Evolutionary conservation across 2,888 invertebrate species (phyloP).

Genomic region (Philhelius pedissequus): DNA sequence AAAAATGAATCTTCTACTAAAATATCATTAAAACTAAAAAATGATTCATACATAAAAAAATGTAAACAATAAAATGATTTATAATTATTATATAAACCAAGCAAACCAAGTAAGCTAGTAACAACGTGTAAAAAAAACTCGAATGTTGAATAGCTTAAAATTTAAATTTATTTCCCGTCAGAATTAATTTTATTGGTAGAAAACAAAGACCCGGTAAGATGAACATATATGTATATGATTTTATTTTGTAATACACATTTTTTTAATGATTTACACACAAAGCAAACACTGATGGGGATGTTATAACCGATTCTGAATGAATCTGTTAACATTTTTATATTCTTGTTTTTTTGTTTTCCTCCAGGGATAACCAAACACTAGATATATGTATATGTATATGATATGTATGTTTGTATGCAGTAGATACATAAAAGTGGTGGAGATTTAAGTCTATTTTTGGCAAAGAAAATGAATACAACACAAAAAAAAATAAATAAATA

Average conservation of each 20-base stretch:
- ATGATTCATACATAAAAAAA: neutral
- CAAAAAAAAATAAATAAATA: slow-evolving; percentile 4
- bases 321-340: neutral
- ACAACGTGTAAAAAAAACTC: neutral
- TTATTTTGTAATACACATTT: slow-evolving; percentile 1
- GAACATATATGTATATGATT: neutral
- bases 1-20: slow-evolving; percentile 12
- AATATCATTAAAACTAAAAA: neutral
- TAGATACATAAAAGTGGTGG: neutral
- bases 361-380: slow-evolving; percentile 5
- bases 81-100: neutral
- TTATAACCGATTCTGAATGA: slow-evolving; percentile 1
- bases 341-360: slow-evolving; percentile 3
- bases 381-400: neutral
- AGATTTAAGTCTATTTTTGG: slow-evolving; percentile 48
- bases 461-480: slow-evolving; percentile 5
- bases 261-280: slow-evolving; percentile 54
- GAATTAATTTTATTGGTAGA: slow-evolving; percentile 17
- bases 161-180: slow-evolving; percentile 31
- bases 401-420: neutral
- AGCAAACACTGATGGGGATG: slow-evolving; percentile 27
- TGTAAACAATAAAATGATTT: neutral
- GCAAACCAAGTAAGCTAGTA: too few relatives aligned
- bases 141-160: neutral
- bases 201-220: slow-evolving; percentile 29